Conservation (phyloP, 2,113 vertebrate species). For the Oplegnathus fasciatus region DNA sequence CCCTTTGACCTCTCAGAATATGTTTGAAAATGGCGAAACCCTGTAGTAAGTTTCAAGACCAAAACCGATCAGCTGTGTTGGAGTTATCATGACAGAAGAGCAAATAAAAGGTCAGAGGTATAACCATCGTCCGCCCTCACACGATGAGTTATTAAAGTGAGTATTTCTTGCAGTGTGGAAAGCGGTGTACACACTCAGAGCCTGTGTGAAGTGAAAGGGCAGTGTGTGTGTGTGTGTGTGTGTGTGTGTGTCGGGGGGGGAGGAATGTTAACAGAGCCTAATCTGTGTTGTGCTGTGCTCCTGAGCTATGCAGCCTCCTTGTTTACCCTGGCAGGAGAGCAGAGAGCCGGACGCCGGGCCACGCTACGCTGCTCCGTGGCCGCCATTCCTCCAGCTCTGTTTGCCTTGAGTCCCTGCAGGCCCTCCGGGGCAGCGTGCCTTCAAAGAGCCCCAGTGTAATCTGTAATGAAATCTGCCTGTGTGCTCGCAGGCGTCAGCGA, state of each 20-base stretch:
- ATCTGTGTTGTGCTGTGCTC: slow-evolving; percentile 73
- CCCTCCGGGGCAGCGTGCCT: slow-evolving; percentile 60
- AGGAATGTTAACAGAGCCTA: slow-evolving; percentile 73
- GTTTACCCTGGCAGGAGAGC: slow-evolving; percentile 82
- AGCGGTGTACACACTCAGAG: slow-evolving; percentile 15
- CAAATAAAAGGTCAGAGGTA: slow-evolving; percentile 10
- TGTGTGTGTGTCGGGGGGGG: slow-evolving; percentile 19
- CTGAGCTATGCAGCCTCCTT: slow-evolving; percentile 70
- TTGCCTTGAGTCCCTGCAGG: slow-evolving; percentile 69
- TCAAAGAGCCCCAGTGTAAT: slow-evolving; percentile 78
- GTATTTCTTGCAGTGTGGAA: slow-evolving; percentile 23
- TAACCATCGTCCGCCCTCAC: slow-evolving; percentile 24
- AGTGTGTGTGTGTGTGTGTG: slow-evolving; percentile 29
- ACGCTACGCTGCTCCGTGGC: slow-evolving; percentile 54
- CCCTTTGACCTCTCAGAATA: background rate
- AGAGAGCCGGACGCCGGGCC: slow-evolving; percentile 66
- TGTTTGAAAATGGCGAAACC: background rate
- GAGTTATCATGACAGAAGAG: background rate
- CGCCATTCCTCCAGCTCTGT: slow-evolving; percentile 63
- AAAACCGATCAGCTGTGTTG: too few species aligned
- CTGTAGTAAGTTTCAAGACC: too few species aligned
- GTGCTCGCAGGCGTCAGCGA: slow-evolving; percentile 73
- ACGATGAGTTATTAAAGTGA: slow-evolving; percentile 17
- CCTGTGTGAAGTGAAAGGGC: slow-evolving; percentile 36
- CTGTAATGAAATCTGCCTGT: slow-evolving; percentile 70